These are phyloP conservation scores for Bombylius discolor DNA, from an alignment of 2,888 invertebrate genomes.

Conservation along the genomic window DNA sequence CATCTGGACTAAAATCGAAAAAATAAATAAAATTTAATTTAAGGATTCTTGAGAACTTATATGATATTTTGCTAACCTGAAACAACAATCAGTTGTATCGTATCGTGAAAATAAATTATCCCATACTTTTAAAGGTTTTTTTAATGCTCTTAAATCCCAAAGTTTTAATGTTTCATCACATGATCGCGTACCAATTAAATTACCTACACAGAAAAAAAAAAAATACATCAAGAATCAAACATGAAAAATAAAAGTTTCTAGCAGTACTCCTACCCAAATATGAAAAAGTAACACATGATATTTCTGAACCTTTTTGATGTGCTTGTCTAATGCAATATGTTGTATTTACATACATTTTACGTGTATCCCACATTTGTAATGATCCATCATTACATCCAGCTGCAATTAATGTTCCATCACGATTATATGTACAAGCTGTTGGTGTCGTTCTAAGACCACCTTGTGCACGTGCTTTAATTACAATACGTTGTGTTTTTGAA, in stretches of 20 bases:
- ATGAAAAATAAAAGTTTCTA: too few relatives aligned
- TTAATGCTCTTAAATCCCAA: constrained; percentile 83
- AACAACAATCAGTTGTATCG: constrained; percentile 60
- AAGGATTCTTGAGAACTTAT: too few relatives aligned
- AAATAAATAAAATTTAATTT: background rate
- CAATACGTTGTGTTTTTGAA: constrained; percentile 60
- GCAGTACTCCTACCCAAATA: constrained; percentile 50
- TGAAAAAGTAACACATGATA: constrained; percentile 75
- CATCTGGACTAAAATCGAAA: constrained; percentile 65
- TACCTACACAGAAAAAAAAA: constrained; percentile 13
- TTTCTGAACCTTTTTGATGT: constrained; percentile 66
- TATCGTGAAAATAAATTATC: constrained; percentile 68
- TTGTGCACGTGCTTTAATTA: constrained; percentile 77
- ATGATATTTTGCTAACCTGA: constrained; percentile 12
- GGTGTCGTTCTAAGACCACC: constrained; percentile 80
- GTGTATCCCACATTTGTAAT: constrained; percentile 93
- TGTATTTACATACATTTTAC: constrained; percentile 82
- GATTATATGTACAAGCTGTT: constrained; percentile 67
- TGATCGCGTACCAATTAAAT: constrained; percentile 58
- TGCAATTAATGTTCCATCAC: constrained; percentile 77
- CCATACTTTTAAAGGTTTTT: constrained; percentile 58
- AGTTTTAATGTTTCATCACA: constrained; percentile 90
- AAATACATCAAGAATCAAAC: background rate
- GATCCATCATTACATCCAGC: constrained; percentile 92
- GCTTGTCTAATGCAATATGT: constrained; percentile 63